A percentile compares a stretch with the other conserved stretches of the same genome.
Evolutionary conservation across 2,113 vertebrate species (phyloP).

Genomic region (Lota lota): DNA sequence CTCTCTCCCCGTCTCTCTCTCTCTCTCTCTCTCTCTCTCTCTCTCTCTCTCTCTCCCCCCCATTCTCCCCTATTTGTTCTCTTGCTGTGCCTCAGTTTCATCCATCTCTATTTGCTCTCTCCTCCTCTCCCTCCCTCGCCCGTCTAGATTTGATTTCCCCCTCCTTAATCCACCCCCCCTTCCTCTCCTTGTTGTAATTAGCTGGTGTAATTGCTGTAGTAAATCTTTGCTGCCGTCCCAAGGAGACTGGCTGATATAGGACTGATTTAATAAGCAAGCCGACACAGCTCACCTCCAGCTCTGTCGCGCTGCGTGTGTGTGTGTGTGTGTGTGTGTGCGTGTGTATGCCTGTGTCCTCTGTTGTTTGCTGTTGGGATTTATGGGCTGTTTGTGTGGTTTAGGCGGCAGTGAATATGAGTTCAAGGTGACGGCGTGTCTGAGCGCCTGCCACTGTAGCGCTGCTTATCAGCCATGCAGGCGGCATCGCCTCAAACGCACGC

Average conservation of each 20-base stretch:
- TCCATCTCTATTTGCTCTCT: conserved; percentile 54
- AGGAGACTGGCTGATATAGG: conserved; percentile 73
- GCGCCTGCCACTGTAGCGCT: conserved; percentile 54
- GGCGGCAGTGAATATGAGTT: conserved; percentile 63
- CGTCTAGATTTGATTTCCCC: conserved; percentile 36
- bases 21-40: too few relatives aligned
- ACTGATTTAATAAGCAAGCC: conserved; percentile 77
- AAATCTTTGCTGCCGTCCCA: conserved; percentile 77
- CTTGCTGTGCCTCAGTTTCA: conserved; percentile 38
- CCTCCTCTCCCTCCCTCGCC: conserved; percentile 55
- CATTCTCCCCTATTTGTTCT: conserved; percentile 36
- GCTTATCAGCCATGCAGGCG: conserved; percentile 68
- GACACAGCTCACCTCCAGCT: conserved; percentile 55
- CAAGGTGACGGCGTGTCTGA: conserved; percentile 65
- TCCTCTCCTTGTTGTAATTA: conserved; percentile 71
- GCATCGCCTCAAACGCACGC: conserved; percentile 25
- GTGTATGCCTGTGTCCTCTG: conserved; percentile 48
- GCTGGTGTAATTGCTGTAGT: conserved; percentile 77
- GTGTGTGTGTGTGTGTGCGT: conserved; percentile 15
- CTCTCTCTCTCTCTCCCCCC: neutral
- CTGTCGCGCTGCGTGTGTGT: conserved; percentile 30
- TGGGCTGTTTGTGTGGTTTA: conserved; percentile 70
- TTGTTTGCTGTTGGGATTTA: conserved; percentile 70
- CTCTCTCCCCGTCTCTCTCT: neutral
- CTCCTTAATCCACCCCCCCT: conserved; percentile 47